Evolutionary conservation across 37 sponge, comb jelly and placozoan species (phyloP), one percentile per base, ranked within the genome.

Genomic region (Petrosia ficiformis): DNA sequence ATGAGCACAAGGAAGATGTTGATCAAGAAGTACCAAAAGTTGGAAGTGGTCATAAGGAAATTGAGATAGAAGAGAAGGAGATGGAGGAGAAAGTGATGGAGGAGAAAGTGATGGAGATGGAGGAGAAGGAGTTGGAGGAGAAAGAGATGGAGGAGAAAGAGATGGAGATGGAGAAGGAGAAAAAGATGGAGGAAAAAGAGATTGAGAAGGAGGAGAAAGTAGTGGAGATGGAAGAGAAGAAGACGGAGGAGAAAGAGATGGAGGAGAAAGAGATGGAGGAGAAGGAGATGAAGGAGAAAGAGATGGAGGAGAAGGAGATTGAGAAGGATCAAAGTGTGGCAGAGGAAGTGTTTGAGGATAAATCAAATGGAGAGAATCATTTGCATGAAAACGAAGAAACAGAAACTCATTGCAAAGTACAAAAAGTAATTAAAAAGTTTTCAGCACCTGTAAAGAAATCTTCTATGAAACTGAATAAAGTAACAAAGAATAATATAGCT

Each of bases 331-430:
- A 42, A 31, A 36, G 5, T 2, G 43, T 43, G 29, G 39, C 26
- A 24, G 52, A 54, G 59, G 57, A 48, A 71, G 66, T 54, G 31
- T 58, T 74, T 48, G 36, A 40, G 43, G 68, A 73, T 11, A 58
- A 74, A n/a, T 39, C 61, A 24, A 79, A 78, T 59, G 38, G 56
- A 3, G 54, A 77, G 48, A 77, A 77, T 30, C 71, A 65, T 8
- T 56, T 59, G 36, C 70, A 76, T 41, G 75, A 76, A 61, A 40
- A 67, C 2, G 70, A 75, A 56, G 8, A 44, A 25, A 65, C 65
- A n/a, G 41, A 56, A 59, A 34, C 14, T 22, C 68, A 31, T 16
- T 57, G 42, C 0, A 25, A 33, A 29, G 69, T 52, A 31, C 59
- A 31, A 29, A 33, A 37, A 44, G 43, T 21, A 32, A 11, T 6